Evolutionary conservation across 2,113 vertebrate species (phyloP), one percentile per base, ranked within the genome.

Genomic region (Callionymus lyra): DNA sequence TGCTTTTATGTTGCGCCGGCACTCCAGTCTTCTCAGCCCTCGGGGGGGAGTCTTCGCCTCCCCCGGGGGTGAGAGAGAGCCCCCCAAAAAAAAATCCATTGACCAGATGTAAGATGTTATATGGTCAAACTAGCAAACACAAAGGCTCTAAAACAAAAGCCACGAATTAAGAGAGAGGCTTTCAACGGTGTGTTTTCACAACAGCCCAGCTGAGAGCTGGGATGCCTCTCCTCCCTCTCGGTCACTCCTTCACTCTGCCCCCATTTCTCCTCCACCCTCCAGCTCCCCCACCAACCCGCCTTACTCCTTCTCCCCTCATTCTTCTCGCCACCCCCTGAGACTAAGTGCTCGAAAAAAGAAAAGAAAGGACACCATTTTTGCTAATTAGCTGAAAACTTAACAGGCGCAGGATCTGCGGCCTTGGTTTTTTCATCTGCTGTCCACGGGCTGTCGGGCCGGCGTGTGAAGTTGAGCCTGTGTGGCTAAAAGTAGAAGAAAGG

Each of bases 91-190:
- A 91, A 89, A 92, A 88, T 88, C 92, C 88, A 89, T 89, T 89
- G 87, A 93, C 79, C 92, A 98, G 92, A 97, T 98, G 94, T 90
- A 93, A 91, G 92, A 94, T 80, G 90, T 97, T 97, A 95, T 89
- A 94, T 95, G 94, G 90, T 97, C 90, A 97, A 90, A 92, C 88
- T 94, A 91, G 90, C 92, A 97, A 92, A 90, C 87, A 97, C 91
- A 98, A 97, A 85, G 93, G 83, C 78, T 9, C 76, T 67, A 91
- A 92, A 96, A 93, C 94, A 98, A 93, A 89, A 90, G 34, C 79
- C 63, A 65, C 90, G 90, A 94, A 97, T 96, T 94, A 93, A 89
- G 87, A 80, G 89, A 89, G 84, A 87, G 83, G 84, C 89, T 94
- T 94, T 97, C 89, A 97, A 90, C 90, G 85, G 88, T 84, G 72